Evolutionary conservation across 2,888 invertebrate species (phyloP).

Genomic region (Heliconius sara): DNA sequence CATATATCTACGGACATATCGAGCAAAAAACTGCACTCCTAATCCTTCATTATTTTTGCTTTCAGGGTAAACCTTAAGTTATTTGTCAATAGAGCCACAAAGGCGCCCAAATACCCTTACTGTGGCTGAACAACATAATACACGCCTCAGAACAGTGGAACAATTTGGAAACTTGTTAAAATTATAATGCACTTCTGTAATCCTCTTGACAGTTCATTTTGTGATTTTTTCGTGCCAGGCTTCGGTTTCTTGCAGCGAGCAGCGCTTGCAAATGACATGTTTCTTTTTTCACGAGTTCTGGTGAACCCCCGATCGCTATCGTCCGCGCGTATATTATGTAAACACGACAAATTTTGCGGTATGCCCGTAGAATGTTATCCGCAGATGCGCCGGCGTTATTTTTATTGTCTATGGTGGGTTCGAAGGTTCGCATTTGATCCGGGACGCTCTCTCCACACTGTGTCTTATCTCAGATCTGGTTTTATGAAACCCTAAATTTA

Average conservation of each 20-base stretch:
- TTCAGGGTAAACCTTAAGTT: conserved; percentile 79
- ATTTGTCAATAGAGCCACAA: conserved; percentile 84
- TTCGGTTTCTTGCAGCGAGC: conserved; percentile 68
- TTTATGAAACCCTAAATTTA: conserved; percentile 85
- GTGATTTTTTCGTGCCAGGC: conserved; percentile 57
- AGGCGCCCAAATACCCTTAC: conserved; percentile 81
- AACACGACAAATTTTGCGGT: conserved; percentile 80
- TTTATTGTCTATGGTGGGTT: conserved; percentile 77
- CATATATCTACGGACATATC: conserved; percentile 62
- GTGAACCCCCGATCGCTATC: conserved; percentile 78
- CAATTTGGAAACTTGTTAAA: conserved; percentile 82
- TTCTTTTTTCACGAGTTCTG: conserved; percentile 66
- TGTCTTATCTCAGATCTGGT: conserved; percentile 84
- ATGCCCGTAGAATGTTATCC: conserved; percentile 68
- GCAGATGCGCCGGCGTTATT: conserved; percentile 82
- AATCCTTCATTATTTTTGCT: conserved; percentile 81
- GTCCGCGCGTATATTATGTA: conserved; percentile 77
- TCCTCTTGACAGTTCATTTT: conserved; percentile 75
- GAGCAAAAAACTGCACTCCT: conserved; percentile 65
- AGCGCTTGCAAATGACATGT: conserved; percentile 69
- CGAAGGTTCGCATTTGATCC: conserved; percentile 81
- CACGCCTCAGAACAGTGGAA: conserved; percentile 80
- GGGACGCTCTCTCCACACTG: conserved; percentile 79
- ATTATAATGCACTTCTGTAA: conserved; percentile 82
- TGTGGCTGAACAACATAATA: conserved; percentile 79